Evolutionary conservation across 2,888 invertebrate species (phyloP), one percentile per base, ranked within the genome.

Genomic region (Sphinx pinastri): DNA sequence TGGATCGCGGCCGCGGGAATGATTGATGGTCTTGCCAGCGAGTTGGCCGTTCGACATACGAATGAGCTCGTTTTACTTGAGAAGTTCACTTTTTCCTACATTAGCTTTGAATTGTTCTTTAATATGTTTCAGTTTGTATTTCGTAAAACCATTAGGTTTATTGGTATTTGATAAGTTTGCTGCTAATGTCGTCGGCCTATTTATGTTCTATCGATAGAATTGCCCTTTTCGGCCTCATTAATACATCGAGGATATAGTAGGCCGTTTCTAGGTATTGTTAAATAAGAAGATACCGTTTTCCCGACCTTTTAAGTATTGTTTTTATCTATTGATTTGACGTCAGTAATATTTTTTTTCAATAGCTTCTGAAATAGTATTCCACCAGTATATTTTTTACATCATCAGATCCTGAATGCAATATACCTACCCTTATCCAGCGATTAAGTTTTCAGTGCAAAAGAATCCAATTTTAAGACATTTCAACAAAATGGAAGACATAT

Each of bases 401-500:
- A 45, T 60, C 45, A 45, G 2, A 60, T 60, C 31, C n/a, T 31
- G 45, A 60, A 60, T 16, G 60, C 10, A 60, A 60, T 47, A 47
- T 47, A 60, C 38, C 25, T 47, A 60, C 38, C 25, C 25, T 25
- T 25, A 25, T 25, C 47, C 63, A 49, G 8, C 47, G 49, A 63
- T 63, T 49, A 49, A 63, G 63, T 63, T 63, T 63, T 63, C 63
- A 63, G 63, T 49, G 49, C 19, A 74, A 77, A 71, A 73, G 74
- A 76, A 75, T 76, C 74, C 74, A 75, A 79, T 76, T 77, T 73
- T 73, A 71, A 52, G 73, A 75, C 78, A 79, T 73, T 76, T 74
- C 73, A 75, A 77, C 76, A 66, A 74, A 79, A 78, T 74, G 73
- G 72, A 74, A 72, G 73, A 71, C 73, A 77, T 80, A 77, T 80